Evolutionary conservation across 2,797 vertebrate species (phyloP).

Genomic region (Micromesistius poutassou): DNA sequence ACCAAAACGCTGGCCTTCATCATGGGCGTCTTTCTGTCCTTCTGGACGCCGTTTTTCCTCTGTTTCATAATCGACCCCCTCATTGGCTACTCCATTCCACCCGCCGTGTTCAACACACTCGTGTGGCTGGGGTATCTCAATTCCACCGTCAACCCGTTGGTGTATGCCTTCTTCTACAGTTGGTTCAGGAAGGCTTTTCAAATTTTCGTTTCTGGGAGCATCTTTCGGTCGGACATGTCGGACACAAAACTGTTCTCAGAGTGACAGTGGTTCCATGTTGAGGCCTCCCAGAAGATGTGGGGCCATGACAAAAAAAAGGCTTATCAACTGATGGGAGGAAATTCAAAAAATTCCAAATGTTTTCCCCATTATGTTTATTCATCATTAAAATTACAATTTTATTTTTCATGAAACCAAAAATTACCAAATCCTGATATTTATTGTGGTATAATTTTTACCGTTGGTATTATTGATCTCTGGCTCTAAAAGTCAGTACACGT

Average conservation of each 20-base stretch:
- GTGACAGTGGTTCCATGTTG: slow-evolving; percentile 5
- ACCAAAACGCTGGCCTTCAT: slow-evolving; percentile 11
- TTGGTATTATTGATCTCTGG: too few relatives aligned
- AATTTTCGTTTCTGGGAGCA: slow-evolving; percentile 37
- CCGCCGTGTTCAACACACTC: slow-evolving; percentile 35
- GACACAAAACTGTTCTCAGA: slow-evolving; percentile 23
- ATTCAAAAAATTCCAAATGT: neutral
- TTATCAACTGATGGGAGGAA: too few relatives aligned
- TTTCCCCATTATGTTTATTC: too few relatives aligned
- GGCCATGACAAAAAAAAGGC: neutral
- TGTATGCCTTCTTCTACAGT: slow-evolving; percentile 61
- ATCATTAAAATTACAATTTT: too few relatives aligned
- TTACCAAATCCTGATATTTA: too few relatives aligned
- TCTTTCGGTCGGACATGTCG: slow-evolving; percentile 31
- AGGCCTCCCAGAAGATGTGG: neutral
- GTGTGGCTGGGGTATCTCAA: slow-evolving; percentile 58
- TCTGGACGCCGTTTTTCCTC: slow-evolving; percentile 56
- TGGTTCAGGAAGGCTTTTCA: slow-evolving; percentile 57
- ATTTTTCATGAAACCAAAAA: too few relatives aligned
- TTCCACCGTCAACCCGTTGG: slow-evolving; percentile 55
- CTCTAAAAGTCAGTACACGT: too few relatives aligned
- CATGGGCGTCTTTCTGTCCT: slow-evolving; percentile 40
- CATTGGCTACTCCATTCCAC: slow-evolving; percentile 39
- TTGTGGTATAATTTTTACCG: too few relatives aligned
- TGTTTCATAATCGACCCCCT: slow-evolving; percentile 44